These are phyloP conservation scores for Eupithecia tripunctaria DNA, from an alignment of 2,888 invertebrate genomes.

Conservation along the genomic window DNA sequence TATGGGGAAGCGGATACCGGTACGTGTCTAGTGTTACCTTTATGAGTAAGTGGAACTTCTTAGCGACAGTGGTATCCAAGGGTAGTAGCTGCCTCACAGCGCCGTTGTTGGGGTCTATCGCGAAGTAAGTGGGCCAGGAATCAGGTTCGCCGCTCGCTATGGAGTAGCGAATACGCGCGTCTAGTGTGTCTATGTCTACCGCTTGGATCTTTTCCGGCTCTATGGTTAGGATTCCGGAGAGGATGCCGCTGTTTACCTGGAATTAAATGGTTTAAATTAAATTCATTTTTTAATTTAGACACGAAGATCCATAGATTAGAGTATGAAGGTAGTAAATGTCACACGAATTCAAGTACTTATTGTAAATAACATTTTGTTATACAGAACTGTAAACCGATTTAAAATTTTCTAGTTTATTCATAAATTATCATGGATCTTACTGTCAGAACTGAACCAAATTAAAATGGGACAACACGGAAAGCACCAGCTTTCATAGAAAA, in stretches of 20 bases:
- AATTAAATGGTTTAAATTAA: background rate
- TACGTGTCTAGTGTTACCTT: conserved; percentile 86
- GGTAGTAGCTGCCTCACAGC: conserved; percentile 92
- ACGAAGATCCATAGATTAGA: too few relatives aligned
- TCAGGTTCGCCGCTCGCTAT: conserved; percentile 92
- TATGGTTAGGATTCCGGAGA: conserved; percentile 92
- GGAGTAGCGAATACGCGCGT: conserved; percentile 91
- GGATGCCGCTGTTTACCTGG: conserved; percentile 91
- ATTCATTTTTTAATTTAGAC: too few relatives aligned
- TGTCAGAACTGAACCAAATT: too few relatives aligned
- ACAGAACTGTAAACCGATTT: too few relatives aligned
- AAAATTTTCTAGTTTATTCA: too few relatives aligned
- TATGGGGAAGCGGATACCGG: too few relatives aligned
- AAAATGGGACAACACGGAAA: too few relatives aligned
- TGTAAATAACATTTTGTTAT: too few relatives aligned
- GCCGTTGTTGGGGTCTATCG: conserved; percentile 91
- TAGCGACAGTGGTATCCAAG: conserved; percentile 91
- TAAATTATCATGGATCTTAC: too few relatives aligned
- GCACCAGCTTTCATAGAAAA: too few relatives aligned
- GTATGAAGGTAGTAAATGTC: too few relatives aligned
- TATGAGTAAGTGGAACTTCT: conserved; percentile 91
- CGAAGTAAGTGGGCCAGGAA: conserved; percentile 91
- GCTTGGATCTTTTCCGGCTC: conserved; percentile 95
- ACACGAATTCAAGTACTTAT: too few relatives aligned
- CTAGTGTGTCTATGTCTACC: conserved; percentile 94